Conservation (phyloP, 2,113 vertebrate genomes). For the Bucco capensis region DNA sequence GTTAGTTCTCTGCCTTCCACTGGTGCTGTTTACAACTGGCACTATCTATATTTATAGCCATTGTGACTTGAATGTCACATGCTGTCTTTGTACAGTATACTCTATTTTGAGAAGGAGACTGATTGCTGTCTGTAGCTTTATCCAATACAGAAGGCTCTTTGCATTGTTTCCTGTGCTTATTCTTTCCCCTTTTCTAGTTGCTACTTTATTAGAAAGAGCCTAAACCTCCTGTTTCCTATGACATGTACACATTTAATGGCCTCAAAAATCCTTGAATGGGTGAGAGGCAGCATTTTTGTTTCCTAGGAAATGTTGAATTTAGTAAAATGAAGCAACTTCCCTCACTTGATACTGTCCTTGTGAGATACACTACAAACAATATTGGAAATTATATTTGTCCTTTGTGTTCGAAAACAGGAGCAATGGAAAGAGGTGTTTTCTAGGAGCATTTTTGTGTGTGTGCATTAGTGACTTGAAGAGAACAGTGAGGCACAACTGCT, state of each 20-base stretch:
- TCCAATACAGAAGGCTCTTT: neutral
- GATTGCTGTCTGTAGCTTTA: conserved; percentile 18
- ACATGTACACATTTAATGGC: neutral
- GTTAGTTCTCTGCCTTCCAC: conserved; percentile 23
- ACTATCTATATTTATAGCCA: conserved; percentile 40
- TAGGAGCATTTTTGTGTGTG: neutral
- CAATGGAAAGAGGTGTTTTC: neutral
- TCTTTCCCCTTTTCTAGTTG: neutral
- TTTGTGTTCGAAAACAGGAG: neutral
- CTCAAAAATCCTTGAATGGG: neutral
- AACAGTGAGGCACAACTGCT: neutral
- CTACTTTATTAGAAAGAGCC: neutral
- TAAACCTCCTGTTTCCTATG: neutral
- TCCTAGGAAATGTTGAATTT: neutral
- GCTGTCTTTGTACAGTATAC: conserved; percentile 40
- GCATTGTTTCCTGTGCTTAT: neutral
- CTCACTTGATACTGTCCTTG: neutral
- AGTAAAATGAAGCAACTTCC: neutral
- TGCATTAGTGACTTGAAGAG: neutral
- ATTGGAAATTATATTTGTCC: neutral
- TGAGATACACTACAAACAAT: neutral
- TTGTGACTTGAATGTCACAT: conserved; percentile 45
- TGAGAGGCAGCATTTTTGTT: neutral
- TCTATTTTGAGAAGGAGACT: conserved; percentile 32
- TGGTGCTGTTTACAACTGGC: conserved; percentile 18